Evolutionary conservation across 2,797 vertebrate genomes (phyloP).

Genomic region (Sebastes goodei): DNA sequence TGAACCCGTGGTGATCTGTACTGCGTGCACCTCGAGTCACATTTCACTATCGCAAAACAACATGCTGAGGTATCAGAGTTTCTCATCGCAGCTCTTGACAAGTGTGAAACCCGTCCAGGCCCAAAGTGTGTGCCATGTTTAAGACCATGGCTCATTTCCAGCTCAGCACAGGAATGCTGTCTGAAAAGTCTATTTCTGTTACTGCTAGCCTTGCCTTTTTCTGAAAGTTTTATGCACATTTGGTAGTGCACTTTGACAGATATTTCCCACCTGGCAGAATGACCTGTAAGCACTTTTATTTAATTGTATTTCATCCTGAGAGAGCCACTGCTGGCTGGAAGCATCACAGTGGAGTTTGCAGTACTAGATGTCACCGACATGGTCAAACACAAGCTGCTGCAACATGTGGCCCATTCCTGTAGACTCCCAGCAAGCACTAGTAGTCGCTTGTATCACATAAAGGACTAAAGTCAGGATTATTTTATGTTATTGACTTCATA

Average conservation of each 20-base stretch:
- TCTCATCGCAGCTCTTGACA: neutral
- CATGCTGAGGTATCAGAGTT: neutral
- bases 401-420: neutral
- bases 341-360: neutral
- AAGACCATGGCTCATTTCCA: neutral
- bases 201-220: neutral
- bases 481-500: neutral
- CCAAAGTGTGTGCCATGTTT: neutral
- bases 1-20: slow-evolving; percentile 31
- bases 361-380: neutral
- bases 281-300: neutral
- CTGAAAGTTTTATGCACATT: neutral
- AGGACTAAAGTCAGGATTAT: neutral
- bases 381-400: neutral
- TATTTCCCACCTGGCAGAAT: neutral
- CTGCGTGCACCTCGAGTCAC: neutral
- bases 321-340: neutral
- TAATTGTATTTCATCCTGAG: neutral
- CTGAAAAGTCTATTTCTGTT: neutral
- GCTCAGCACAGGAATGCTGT: neutral
- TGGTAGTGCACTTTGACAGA: neutral
- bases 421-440: neutral
- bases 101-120: neutral
- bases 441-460: neutral
- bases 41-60: slow-evolving; percentile 19